Base-by-base conservation (phyloP, 2,888 invertebrate species). In the Pollenia labialis region DNA sequence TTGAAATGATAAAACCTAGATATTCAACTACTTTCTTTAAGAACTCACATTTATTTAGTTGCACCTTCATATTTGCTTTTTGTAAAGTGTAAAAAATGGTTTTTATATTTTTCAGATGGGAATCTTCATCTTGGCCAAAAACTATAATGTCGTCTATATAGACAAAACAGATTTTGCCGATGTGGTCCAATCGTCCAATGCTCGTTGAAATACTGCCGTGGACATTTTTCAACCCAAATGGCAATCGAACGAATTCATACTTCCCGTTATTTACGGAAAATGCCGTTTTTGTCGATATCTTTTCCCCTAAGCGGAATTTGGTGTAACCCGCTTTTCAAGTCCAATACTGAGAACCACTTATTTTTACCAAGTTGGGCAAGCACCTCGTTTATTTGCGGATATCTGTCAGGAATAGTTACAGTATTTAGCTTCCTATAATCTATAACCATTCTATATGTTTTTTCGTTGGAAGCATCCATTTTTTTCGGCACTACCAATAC, bases 381-480 rank as follows among this genome's bases (percentile, higher is more conserved):
- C 4, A 83, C 76, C 8, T 71, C 82, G 12, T 48, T 44, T n/a
- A 75, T 75, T 42, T 75, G 54, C 32, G 81, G 74, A 40, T 81
- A 71, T 46, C 54, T 52, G 44, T 72, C 66, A 9, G 71, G 46
- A 56, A 64, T 64, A 7, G 72, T 71, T 12, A 66, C 54, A 12
- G 48, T 10, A n/a, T 86, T 86, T 23, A 86, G 50, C 32, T 87
- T 87, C 6, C 84, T 54, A 32, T 84, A 87, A 14, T 79, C 87
- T 8, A 81, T 83, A 14, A 84, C 83, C 68, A 81, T 66, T 16
- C 77, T 48, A 23, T 56, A 82, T 64, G 80, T 54, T 72, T 76
- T 81, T 32, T 66, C 12, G 6, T 64, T 68, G 9, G 62, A 23
- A 9, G 81, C 50, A 23, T 84, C 62, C 10, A 46, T 42, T 68